These are phyloP conservation scores for Chionodraco myersi DNA, from an alignment of 2,113 vertebrate species.

Conservation along the genomic window DNA sequence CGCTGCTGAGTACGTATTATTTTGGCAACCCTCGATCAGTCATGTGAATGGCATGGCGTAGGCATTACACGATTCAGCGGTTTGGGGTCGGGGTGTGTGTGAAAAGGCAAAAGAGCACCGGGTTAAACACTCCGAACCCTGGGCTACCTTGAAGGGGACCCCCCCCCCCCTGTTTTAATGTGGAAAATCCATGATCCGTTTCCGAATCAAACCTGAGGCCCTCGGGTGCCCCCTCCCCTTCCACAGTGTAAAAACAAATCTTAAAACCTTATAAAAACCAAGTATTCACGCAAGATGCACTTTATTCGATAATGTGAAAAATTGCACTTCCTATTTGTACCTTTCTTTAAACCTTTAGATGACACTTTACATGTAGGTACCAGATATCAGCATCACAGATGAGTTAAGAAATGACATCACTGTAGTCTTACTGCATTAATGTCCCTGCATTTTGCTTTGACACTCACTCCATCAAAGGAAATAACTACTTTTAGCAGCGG, in stretches of 20 bases:
- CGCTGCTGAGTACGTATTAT: slow-evolving; percentile 54
- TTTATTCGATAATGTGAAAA: neutral
- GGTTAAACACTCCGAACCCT: slow-evolving; percentile 83
- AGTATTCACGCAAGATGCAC: slow-evolving; percentile 4
- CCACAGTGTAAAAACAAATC: slow-evolving; percentile 15
- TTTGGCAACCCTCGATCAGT: slow-evolving; percentile 43
- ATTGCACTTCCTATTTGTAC: neutral
- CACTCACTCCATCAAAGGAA: slow-evolving; percentile 54
- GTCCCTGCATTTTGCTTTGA: slow-evolving; percentile 31
- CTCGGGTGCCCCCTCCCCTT: neutral
- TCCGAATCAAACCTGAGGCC: slow-evolving; percentile 61
- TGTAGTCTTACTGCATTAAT: slow-evolving; percentile 18
- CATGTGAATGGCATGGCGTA: slow-evolving; percentile 36
- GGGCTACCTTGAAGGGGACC: slow-evolving; percentile 58
- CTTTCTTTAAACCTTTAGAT: neutral
- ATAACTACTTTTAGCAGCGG: slow-evolving; percentile 51
- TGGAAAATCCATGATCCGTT: slow-evolving; percentile 76
- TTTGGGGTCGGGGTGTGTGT: slow-evolving; percentile 61
- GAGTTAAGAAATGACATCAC: slow-evolving; percentile 1
- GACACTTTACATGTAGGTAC: slow-evolving; percentile 5
- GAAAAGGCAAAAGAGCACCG: slow-evolving; percentile 57
- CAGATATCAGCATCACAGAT: neutral
- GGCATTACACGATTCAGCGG: slow-evolving; percentile 65
- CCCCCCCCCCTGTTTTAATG: slow-evolving; percentile 68
- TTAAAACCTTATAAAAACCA: slow-evolving; percentile 18